Evolutionary conservation across 2,797 vertebrate species (phyloP).

Genomic region (Pelodytes ibericus): DNA sequence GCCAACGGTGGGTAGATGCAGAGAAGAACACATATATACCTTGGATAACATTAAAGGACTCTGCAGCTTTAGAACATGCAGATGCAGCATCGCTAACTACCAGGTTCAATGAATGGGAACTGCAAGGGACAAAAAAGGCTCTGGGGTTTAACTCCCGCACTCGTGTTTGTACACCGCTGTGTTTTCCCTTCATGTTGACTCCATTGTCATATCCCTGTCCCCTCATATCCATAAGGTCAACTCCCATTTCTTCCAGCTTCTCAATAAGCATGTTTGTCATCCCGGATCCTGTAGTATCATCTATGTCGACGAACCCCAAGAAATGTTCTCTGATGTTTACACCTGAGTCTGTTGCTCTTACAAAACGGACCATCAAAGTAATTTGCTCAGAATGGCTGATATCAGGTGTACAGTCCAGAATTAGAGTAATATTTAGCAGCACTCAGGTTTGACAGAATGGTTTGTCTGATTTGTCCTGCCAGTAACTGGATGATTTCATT

Average conservation of each 20-base stretch:
- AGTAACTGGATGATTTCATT: conserved; percentile 14
- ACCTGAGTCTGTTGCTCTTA: conserved; percentile 9
- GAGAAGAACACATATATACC: conserved; percentile 32
- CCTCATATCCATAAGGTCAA: conserved; percentile 7
- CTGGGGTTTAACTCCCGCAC: conserved; percentile 14
- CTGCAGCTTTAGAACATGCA: conserved; percentile 19
- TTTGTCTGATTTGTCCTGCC: conserved; percentile 5
- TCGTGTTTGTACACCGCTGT: conserved; percentile 24
- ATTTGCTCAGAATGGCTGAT: conserved; percentile 37
- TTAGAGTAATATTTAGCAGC: conserved; percentile 5
- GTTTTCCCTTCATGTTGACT: conserved; percentile 28
- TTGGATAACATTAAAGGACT: conserved; percentile 29
- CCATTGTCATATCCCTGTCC: conserved; percentile 23
- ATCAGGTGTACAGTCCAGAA: conserved; percentile 32
- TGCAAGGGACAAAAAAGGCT: conserved; percentile 9
- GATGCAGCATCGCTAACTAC: conserved; percentile 10
- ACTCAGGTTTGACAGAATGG: conserved; percentile 4
- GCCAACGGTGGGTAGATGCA: conserved; percentile 7
- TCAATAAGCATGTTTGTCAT: conserved; percentile 7
- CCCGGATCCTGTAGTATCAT: conserved; percentile 6
- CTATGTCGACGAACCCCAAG: conserved; percentile 20
- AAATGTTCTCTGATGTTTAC: conserved; percentile 12
- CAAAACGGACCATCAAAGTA: conserved; percentile 30
- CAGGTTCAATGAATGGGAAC: conserved; percentile 34
- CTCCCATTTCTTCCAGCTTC: conserved; percentile 5